Base-by-base conservation (phyloP, 2,888 invertebrate species). In the Lamellibrachia satsuma region DNA sequence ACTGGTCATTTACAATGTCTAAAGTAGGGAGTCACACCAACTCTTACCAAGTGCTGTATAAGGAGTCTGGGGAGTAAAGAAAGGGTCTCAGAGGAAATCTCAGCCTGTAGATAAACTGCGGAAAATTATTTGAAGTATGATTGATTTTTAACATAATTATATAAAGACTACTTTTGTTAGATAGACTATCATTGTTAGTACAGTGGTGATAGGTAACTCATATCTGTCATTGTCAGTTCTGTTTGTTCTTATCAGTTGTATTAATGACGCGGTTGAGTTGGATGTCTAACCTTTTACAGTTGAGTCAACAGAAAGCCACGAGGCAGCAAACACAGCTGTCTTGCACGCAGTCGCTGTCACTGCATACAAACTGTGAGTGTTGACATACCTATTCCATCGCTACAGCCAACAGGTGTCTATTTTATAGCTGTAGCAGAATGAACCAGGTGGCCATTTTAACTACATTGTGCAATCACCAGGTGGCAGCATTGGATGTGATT, bases 331-430 rank as follows among this genome's bases (percentile, higher is more conserved):
- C 6, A 95, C 96, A 51, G 94, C 95, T 3, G 94, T 96, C 2
- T 92, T 95, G 1, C 94, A 95, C 93, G 96, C 96, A 75, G 93
- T 94, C 39, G 95, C 95, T 60, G 96, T 96, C 2, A 95, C 95
- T 93, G 95, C 96, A 9, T 96, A 95, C 93, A 96, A 96, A 95
- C 95, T 95, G 96, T 96, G 93, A 95, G 96, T 95, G 90, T n/a
- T 3, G 7, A 55, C n/a, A n/a, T 75, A 15, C n/a, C 11, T 4
- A 4, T 60, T 60, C 11, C 60, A 60, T 15, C 15, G 11, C 22
- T 11, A 7, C 60, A 7, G 55, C 9, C 55, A 7, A 55, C 55
- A 55, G 55, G 7, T 55, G 55, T 9, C 9, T 3, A 1, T 55
- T 55, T 55, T 75, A 15, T 75, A 75, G 11, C 15, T 75, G 9